Percentiles rank a stretch among this genome's conserved stretches.
phyloP scores from a whole-genome alignment of 2,113 vertebrate genomes.

The Pantherophis guttatus region DNA sequence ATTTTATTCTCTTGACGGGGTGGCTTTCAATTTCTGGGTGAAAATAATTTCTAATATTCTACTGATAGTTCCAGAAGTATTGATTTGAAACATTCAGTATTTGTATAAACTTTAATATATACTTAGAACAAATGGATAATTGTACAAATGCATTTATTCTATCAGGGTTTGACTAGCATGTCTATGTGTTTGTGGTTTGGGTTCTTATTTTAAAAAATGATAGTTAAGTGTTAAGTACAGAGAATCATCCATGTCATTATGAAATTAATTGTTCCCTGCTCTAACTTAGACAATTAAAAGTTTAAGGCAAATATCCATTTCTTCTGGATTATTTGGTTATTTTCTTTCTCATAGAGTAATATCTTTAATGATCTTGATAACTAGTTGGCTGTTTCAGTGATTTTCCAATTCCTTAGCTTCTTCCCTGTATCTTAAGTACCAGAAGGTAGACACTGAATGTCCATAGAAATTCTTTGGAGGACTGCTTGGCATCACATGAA shows the following conservation, averaged over 20 bases:
- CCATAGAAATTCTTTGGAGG: conserved; percentile 24
- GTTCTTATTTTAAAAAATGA: conserved; percentile 50
- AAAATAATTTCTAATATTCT: neutral
- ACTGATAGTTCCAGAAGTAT: neutral
- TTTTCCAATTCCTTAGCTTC: conserved; percentile 10
- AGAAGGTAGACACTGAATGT: neutral
- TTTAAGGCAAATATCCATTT: neutral
- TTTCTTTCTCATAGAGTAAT: neutral
- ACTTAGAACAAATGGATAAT: neutral
- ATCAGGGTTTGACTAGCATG: conserved; percentile 17
- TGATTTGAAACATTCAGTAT: neutral
- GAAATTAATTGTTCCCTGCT: conserved; percentile 32
- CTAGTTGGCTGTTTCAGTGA: neutral
- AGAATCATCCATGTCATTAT: conserved; percentile 31
- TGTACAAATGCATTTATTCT: neutral
- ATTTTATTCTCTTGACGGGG: neutral
- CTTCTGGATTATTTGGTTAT: neutral
- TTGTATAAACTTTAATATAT: neutral
- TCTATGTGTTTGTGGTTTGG: conserved; percentile 34
- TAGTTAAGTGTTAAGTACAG: conserved; percentile 54
- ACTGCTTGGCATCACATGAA: neutral
- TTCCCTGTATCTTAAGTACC: conserved; percentile 18
- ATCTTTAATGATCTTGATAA: conserved; percentile 5
- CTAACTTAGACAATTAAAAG: neutral
- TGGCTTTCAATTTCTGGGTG: neutral